A percentile compares a stretch with the other conserved stretches of the same genome.
Conservation (phyloP, 2,888 invertebrate genomes). For the Apeira syringaria region DNA sequence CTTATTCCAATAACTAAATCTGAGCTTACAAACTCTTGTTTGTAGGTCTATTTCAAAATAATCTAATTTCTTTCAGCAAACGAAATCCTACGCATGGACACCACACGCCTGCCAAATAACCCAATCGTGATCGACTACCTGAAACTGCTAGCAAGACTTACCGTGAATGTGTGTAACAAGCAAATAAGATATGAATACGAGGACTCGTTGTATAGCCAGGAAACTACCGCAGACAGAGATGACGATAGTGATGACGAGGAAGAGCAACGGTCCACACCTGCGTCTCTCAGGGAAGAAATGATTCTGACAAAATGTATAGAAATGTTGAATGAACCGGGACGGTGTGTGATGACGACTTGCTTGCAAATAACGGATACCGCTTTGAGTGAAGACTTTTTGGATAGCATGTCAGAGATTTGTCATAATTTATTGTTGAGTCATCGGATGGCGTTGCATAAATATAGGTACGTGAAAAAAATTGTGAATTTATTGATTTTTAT, state of each 20-base stretch:
- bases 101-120: conserved; percentile 81
- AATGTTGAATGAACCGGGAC: conserved; percentile 85
- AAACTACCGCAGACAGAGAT: conserved; percentile 77
- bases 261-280: conserved; percentile 64
- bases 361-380: conserved; percentile 78
- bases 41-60: no score
- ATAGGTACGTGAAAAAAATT: conserved; percentile 90
- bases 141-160: conserved; percentile 70
- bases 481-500: no score
- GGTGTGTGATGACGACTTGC: conserved; percentile 65
- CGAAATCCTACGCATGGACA: conserved; percentile 75
- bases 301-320: conserved; percentile 84
- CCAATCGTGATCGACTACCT: conserved; percentile 67
- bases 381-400: conserved; percentile 82
- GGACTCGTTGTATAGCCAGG: conserved; percentile 74
- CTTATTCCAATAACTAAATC: no score
- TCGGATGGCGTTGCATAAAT: conserved; percentile 92
- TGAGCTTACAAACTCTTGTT: no score
- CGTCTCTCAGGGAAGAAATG: conserved; percentile 70
- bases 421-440: conserved; percentile 93
- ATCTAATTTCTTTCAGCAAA: conserved; percentile 57
- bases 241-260: conserved; percentile 84
- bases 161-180: conserved; percentile 70
- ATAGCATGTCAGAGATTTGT: conserved; percentile 90
- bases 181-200: conserved; percentile 70